Conservation (phyloP, 2,888 invertebrate species). For the Listrodromus nycthemerus region DNA sequence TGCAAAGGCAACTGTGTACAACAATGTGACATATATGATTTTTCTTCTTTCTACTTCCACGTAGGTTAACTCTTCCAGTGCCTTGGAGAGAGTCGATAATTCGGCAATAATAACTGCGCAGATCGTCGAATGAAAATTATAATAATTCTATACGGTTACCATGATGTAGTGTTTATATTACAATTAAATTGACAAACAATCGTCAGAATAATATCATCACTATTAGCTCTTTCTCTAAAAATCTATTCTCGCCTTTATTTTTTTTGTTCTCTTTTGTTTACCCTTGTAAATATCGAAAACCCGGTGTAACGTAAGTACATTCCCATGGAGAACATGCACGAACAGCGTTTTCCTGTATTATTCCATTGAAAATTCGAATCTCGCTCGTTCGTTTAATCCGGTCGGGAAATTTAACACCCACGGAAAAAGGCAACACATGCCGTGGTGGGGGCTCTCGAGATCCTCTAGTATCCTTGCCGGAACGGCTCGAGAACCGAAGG, state of each 20-base stretch:
- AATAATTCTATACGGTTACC: constrained; percentile 69
- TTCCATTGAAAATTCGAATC: constrained; percentile 54
- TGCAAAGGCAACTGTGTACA: constrained; percentile 75
- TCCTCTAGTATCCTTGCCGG: constrained; percentile 26
- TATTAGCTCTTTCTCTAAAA: constrained; percentile 74
- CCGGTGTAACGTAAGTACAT: constrained; percentile 65
- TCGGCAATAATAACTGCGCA: constrained; percentile 64
- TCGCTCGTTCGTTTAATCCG: constrained; percentile 11
- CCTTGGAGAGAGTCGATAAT: constrained; percentile 47
- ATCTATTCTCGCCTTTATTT: constrained; percentile 67
- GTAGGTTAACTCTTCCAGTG: constrained; percentile 47
- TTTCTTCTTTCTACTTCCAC: constrained; percentile 47
- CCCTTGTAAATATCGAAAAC: constrained; percentile 65
- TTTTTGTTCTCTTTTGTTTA: constrained; percentile 20
- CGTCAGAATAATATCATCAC: constrained; percentile 74
- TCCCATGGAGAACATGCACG: constrained; percentile 51
- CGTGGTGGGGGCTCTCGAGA: constrained; percentile 44
- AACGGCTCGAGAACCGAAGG: constrained; percentile 46
- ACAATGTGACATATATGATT: constrained; percentile 64
- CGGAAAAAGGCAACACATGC: constrained; percentile 63
- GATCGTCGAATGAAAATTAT: constrained; percentile 68
- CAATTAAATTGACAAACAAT: constrained; percentile 76
- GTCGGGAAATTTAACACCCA: constrained; percentile 51
- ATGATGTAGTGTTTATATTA: constrained; percentile 74
- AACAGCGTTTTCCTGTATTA: constrained; percentile 63